A percentile compares a stretch with the other conserved stretches of the same genome.
Conservation (phyloP, 1,140 invertebrate species). For the Elymnias hypermnestra region DNA sequence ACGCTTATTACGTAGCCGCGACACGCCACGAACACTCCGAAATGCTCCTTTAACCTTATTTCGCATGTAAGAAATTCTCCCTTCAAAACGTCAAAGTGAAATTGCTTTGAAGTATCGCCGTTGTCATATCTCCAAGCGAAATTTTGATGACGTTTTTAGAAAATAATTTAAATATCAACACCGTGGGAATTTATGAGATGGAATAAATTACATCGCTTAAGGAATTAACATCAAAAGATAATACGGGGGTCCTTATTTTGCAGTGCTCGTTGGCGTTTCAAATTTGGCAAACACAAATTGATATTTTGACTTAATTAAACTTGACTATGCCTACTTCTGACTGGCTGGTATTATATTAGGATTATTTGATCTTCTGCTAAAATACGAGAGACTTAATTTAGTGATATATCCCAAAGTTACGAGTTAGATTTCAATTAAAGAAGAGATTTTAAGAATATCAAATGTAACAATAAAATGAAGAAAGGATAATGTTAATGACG, state of each 20-base stretch:
- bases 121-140: neutral
- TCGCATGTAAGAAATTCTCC: constrained; percentile 2
- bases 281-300: no score
- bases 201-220: neutral
- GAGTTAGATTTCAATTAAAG: no score
- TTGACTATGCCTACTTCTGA: no score
- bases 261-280: no score
- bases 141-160: neutral
- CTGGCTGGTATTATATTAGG: no score
- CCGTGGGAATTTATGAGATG: neutral
- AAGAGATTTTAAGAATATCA: no score
- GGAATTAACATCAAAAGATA: constrained; percentile 3
- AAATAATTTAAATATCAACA: constrained; percentile 3
- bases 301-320: no score
- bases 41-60: constrained; percentile 1
- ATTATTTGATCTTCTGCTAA: no score
- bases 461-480: no score
- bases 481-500: no score
- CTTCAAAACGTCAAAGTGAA: constrained; percentile 1
- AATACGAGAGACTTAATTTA: no score
- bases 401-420: no score
- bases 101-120: neutral
- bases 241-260: neutral
- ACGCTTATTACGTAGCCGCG: constrained; percentile 1
- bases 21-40: neutral